These are phyloP conservation scores for Philopotamus ludificatus DNA, from an alignment of 1,140 invertebrate species.

Conservation along the genomic window DNA sequence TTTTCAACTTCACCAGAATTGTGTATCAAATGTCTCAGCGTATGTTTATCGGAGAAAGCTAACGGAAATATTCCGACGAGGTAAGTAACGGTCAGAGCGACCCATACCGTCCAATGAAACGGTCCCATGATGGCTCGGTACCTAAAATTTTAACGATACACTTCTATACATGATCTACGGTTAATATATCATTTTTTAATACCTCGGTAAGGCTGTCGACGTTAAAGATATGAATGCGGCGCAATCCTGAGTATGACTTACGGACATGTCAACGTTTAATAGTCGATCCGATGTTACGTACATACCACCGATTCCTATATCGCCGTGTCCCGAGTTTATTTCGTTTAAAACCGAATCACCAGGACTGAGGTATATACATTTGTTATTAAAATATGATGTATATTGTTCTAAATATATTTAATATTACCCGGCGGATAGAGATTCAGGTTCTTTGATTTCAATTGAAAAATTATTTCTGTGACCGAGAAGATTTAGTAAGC, in stretches of 20 bases:
- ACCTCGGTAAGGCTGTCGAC: slow-evolving; percentile 73
- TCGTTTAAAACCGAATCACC: slow-evolving; percentile 58
- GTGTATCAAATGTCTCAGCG: slow-evolving; percentile 61
- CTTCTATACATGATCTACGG: background rate
- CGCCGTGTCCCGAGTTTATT: slow-evolving; percentile 52
- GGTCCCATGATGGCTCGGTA: slow-evolving; percentile 79
- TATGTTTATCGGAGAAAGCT: slow-evolving; percentile 67
- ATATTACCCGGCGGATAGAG: slow-evolving; percentile 53
- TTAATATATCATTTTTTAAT: slow-evolving; percentile 14
- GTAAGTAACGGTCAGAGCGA: slow-evolving; percentile 66
- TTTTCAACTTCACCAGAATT: slow-evolving; percentile 69
- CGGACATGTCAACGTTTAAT: slow-evolving; percentile 57
- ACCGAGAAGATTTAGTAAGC: slow-evolving; percentile 61
- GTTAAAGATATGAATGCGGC: slow-evolving; percentile 71
- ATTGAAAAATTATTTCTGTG: slow-evolving; percentile 67
- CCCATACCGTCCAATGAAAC: slow-evolving; percentile 75
- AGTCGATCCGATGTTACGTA: slow-evolving; percentile 61
- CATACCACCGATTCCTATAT: slow-evolving; percentile 67
- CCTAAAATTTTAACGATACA: slow-evolving; percentile 47
- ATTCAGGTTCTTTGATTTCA: slow-evolving; percentile 61
- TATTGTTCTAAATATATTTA: slow-evolving; percentile 3
- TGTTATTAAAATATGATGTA: slow-evolving; percentile 10
- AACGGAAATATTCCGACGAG: slow-evolving; percentile 70
- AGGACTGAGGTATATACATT: slow-evolving; percentile 48
- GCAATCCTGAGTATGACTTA: slow-evolving; percentile 67